These are phyloP conservation scores for Zaprionus inermis DNA, from an alignment of 1,140 invertebrate genomes.

Conservation along the genomic window DNA sequence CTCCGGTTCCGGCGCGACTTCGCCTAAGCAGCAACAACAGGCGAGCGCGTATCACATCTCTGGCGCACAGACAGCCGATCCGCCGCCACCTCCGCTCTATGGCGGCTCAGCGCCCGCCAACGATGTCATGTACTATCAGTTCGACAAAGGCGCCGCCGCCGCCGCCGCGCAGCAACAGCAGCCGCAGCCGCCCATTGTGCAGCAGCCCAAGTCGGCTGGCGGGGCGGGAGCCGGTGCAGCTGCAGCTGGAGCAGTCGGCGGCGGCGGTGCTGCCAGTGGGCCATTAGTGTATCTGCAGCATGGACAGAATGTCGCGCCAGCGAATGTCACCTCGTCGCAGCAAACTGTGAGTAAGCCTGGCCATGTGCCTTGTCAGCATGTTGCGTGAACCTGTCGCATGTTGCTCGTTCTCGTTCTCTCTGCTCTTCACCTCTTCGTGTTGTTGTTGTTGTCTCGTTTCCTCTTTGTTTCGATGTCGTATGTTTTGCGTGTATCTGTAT, in stretches of 20 bases:
- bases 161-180: conserved; percentile 27
- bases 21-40: conserved; percentile 62
- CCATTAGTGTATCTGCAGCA: conserved; percentile 83
- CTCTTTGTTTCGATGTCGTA: conserved; percentile 9
- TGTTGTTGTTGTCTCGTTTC: conserved; percentile 24
- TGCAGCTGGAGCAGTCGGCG: background rate
- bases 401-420: conserved; percentile 2
- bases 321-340: conserved; percentile 70
- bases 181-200: conserved; percentile 68
- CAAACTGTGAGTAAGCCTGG: conserved; percentile 82
- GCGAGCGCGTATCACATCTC: conserved; percentile 81
- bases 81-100: conserved; percentile 68
- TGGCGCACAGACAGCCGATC: conserved; percentile 80
- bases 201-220: conserved; percentile 71
- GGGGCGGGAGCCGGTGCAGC: conserved; percentile 17
- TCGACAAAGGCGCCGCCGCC: conserved; percentile 75
- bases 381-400: conserved; percentile 71
- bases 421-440: conserved; percentile 2
- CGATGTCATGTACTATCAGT: conserved; percentile 83
- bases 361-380: conserved; percentile 47
- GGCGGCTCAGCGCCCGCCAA: conserved; percentile 76
- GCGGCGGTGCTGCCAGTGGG: conserved; percentile 37
- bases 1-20: conserved; percentile 22
- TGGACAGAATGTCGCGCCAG: conserved; percentile 68
- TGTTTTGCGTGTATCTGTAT: conserved; percentile 37